phyloP scores from a whole-genome alignment of 2,888 invertebrate species.

The Drosophila rubida region DNA sequence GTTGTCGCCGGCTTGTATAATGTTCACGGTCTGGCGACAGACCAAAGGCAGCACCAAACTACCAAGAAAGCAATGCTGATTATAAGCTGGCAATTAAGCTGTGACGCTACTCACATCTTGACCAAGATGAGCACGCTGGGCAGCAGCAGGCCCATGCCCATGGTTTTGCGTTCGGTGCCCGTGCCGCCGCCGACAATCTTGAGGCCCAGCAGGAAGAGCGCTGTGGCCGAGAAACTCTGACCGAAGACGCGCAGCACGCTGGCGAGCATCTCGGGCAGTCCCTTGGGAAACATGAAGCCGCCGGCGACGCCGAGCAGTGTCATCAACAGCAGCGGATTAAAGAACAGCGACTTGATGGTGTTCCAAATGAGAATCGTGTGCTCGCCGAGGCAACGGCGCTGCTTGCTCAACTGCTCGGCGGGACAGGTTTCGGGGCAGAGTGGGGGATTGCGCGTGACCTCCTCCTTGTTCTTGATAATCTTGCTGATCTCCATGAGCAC shows the following conservation, averaged over 20 bases:
- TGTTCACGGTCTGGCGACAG: constrained; percentile 93
- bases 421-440: constrained; percentile 81
- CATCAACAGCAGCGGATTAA: constrained; percentile 96
- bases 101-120: constrained; percentile 89
- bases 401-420: constrained; percentile 72
- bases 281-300: constrained; percentile 92
- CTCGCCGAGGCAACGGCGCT: constrained; percentile 77
- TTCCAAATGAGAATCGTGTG: constrained; percentile 82
- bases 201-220: constrained; percentile 95
- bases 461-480: constrained; percentile 83
- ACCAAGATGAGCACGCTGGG: constrained; percentile 95
- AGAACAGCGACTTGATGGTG: constrained; percentile 89
- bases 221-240: constrained; percentile 95
- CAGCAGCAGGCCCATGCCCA: constrained; percentile 90
- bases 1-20: constrained; percentile 89
- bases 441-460: constrained; percentile 67
- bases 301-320: constrained; percentile 95
- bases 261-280: constrained; percentile 90
- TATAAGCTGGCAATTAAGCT: neutral
- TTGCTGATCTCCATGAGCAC: constrained; percentile 92
- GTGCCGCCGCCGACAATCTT: constrained; percentile 97
- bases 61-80: constrained; percentile 61
- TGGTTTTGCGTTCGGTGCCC: constrained; percentile 73
- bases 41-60: constrained; percentile 93
- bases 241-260: constrained; percentile 92